Percentiles rank a stretch among this genome's conserved stretches.
These are phyloP conservation scores for Sebastes hopkinsi DNA, from an alignment of 2,797 vertebrate genomes.

Conservation along the genomic window DNA sequence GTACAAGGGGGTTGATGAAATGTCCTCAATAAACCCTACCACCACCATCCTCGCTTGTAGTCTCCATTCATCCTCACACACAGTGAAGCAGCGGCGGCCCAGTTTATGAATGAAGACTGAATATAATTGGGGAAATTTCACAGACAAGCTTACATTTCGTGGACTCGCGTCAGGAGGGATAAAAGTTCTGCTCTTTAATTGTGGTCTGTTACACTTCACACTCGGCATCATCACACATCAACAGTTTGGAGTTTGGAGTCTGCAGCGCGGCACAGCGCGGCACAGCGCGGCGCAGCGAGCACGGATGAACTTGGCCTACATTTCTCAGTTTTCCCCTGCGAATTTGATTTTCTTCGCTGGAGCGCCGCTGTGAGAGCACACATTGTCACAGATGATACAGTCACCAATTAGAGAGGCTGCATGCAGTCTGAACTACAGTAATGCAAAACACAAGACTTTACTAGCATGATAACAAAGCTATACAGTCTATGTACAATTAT, in stretches of 20 bases:
- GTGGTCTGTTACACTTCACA: conserved; percentile 2
- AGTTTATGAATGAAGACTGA: conserved; percentile 19
- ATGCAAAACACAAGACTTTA: not conserved
- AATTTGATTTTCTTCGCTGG: not conserved
- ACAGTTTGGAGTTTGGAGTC: not conserved
- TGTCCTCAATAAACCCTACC: not conserved
- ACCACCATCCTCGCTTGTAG: not conserved
- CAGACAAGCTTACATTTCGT: conserved; percentile 1
- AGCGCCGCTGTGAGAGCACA: not conserved
- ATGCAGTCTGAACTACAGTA: not conserved
- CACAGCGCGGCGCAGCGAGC: not conserved
- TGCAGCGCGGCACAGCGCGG: not conserved
- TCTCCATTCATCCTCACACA: not conserved
- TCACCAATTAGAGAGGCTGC: not conserved
- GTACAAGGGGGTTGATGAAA: not conserved
- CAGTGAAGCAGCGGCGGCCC: conserved; percentile 1
- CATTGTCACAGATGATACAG: conserved; percentile 1
- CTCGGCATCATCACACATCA: conserved; percentile 19
- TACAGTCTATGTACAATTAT: not conserved
- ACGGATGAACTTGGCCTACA: conserved; percentile 20
- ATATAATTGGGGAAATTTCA: conserved; percentile 3
- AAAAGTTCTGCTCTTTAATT: conserved; percentile 4
- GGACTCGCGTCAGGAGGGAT: not conserved
- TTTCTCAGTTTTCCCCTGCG: not conserved
- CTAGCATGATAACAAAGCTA: not conserved